These are phyloP conservation scores for Pocota personata DNA, from an alignment of 2,888 invertebrate genomes.

Conservation along the genomic window DNA sequence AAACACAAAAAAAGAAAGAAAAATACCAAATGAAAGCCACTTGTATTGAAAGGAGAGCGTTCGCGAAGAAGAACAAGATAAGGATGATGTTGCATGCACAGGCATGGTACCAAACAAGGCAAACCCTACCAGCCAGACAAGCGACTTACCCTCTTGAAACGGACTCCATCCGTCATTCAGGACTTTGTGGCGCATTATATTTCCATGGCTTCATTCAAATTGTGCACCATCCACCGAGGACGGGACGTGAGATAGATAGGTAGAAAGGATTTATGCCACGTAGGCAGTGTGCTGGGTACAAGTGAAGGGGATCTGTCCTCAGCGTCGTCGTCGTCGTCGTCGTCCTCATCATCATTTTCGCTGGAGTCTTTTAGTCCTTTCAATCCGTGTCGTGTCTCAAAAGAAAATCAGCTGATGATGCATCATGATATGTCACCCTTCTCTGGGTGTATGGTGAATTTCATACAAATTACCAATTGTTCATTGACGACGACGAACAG, in stretches of 20 bases:
- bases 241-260: constrained; percentile 57
- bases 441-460: constrained; percentile 25
- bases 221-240: constrained; percentile 2
- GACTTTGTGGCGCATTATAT: constrained; percentile 72
- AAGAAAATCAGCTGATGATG: constrained; percentile 73
- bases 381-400: constrained; percentile 59
- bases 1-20: constrained; percentile 23
- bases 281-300: constrained; percentile 56
- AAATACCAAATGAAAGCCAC: constrained; percentile 63
- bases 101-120: constrained; percentile 24
- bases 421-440: constrained; percentile 68
- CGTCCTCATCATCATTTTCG: background rate
- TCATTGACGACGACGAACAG: constrained; percentile 48
- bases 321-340: background rate
- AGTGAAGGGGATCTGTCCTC: constrained; percentile 17
- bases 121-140: constrained; percentile 49
- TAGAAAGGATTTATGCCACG: constrained; percentile 72
- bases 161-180: constrained; percentile 63
- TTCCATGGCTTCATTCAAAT: constrained; percentile 68
- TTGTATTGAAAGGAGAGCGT: constrained; percentile 61
- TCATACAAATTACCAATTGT: constrained; percentile 71
- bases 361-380: constrained; percentile 7
- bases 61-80: constrained; percentile 22
- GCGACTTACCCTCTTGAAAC: constrained; percentile 68
- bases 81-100: constrained; percentile 62